Base-by-base conservation (phyloP, 2,888 invertebrate genomes). In the Metallyticus violacea region DNA sequence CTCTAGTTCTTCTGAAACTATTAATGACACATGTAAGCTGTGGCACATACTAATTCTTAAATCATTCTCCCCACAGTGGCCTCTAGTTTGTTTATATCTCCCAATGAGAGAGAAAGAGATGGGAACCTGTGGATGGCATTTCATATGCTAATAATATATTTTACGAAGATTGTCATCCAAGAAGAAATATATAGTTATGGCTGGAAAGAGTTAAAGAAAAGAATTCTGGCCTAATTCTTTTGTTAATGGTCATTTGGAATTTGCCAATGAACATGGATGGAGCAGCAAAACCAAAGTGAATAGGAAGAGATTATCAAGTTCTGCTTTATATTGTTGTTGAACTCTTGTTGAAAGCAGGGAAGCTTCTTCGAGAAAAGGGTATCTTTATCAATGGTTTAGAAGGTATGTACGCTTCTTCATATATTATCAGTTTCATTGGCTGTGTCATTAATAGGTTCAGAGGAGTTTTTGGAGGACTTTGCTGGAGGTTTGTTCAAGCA, bases 371-470 rank as follows among this genome's bases (percentile, higher is more conserved):
- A 81, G 79, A 27, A 28, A 81, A 81, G 81, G 81, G 81, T 81
- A 30, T 25, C 81, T 81, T 25, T 28, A 81, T 79, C 80, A 77
- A 22, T 30, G 77, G 25, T 28, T 26, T 85, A 28, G 87, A 85
- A 87, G 87, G 85, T 87, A 85, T 87, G 87, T 87, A 85, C 80
- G 76, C 40, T 85, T 26, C 26, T 85, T 79, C 79, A 26, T 85
- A 28, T 82, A 81, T 85, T n/a, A 27, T 86, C 28, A 85, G 79
- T 84, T 26, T 84, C 28, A 77, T 25, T 81, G 62, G 76, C 81
- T 86, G 86, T 86, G 84, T 79, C 79, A 62, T 86, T 86, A 76
- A 86, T 86, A 76, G 77, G 62, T 81, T 86, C 80, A 25, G 30
- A 40, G 30, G 85, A 25, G 5, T 6, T 29, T 28, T 76, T 85